phyloP scores from a whole-genome alignment of 2,888 invertebrate genomes.

The Oligia strigilis region DNA sequence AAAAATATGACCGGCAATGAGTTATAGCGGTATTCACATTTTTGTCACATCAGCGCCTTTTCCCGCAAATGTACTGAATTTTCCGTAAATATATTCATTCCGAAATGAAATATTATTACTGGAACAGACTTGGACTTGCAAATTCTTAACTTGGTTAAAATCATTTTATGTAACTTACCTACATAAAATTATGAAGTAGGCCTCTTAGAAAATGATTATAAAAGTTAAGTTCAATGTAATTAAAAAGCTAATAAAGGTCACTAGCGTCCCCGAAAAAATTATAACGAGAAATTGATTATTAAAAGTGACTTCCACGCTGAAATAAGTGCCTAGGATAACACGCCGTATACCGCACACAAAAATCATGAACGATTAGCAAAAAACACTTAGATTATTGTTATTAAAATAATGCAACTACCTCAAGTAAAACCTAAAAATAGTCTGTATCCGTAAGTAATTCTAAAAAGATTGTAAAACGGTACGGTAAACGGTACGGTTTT shows the following conservation, averaged over 20 bases:
- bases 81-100: slow-evolving; percentile 62
- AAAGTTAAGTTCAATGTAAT: background rate
- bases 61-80: slow-evolving; percentile 58
- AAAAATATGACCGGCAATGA: slow-evolving; percentile 51
- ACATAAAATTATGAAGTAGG: background rate
- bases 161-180: background rate
- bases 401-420: background rate
- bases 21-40: slow-evolving; percentile 53
- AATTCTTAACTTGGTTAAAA: background rate
- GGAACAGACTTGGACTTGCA: slow-evolving; percentile 9
- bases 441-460: background rate
- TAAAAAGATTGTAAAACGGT: background rate
- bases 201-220: background rate
- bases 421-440: background rate
- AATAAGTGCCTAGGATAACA: background rate
- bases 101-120: slow-evolving; percentile 51
- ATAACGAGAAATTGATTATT: background rate
- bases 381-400: background rate
- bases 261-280: background rate
- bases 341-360: background rate
- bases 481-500: background rate
- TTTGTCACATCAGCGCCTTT: slow-evolving; percentile 58
- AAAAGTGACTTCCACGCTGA: background rate
- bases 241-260: background rate
- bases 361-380: background rate